These are phyloP conservation scores for Peromyscus californicus DNA, from an alignment of 2,113 vertebrate species.

Conservation along the genomic window DNA sequence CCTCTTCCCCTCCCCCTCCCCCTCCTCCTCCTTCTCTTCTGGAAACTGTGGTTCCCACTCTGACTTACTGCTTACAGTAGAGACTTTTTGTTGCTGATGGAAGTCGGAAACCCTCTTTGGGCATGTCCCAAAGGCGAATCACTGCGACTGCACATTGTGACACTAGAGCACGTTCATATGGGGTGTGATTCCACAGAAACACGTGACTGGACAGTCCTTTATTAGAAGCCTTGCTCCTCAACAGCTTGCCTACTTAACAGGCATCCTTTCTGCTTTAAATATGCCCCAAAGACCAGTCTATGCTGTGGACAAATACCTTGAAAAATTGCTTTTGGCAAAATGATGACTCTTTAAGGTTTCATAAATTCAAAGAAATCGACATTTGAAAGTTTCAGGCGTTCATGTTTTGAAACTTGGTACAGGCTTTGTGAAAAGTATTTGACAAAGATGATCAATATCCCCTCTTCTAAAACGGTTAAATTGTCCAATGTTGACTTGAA, in stretches of 20 bases:
- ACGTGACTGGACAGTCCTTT: neutral
- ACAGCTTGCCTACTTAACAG: neutral
- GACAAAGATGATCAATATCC: neutral
- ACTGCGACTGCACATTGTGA: fast-evolving
- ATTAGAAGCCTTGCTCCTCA: conserved; percentile 27
- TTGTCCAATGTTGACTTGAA: conserved; percentile 26
- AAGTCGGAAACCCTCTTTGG: neutral
- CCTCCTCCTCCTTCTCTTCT: neutral
- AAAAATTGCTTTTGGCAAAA: conserved; percentile 67
- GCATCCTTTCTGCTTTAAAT: conserved; percentile 20
- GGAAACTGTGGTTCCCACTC: neutral
- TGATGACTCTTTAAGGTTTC: neutral
- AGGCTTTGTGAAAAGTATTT: conserved; percentile 23
- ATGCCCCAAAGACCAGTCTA: neutral
- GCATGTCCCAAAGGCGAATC: neutral
- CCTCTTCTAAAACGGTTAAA: neutral
- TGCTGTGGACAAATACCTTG: conserved; percentile 10
- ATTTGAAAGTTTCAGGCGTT: neutral
- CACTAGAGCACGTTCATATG: fast-evolving
- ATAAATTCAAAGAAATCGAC: conserved; percentile 5
- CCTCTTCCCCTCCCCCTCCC: neutral
- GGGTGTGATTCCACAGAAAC: neutral
- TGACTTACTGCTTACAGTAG: neutral
- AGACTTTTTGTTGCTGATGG: neutral
- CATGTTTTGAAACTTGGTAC: neutral